Base-by-base conservation (phyloP, 1,140 invertebrate species). In the Drosophila setifemur region DNA sequence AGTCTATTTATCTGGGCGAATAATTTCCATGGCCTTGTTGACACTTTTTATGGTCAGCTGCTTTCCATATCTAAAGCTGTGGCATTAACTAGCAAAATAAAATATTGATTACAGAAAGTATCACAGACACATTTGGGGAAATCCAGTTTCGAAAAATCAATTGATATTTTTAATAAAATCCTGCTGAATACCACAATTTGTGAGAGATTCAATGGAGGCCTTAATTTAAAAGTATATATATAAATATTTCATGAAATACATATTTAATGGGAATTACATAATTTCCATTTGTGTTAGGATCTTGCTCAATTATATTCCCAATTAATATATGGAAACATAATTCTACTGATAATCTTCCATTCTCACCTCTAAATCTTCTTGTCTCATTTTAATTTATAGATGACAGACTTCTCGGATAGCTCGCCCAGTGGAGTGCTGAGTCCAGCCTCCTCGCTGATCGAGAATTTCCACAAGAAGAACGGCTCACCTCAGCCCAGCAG, bases 341-440 rank as follows among this genome's bases (percentile, higher is more conserved):
- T 63, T 28, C 28, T 2, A n/a, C 47, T 54, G 69, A 53, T 71
- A 72, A 49, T 40, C 42, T 48, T 4, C 3, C 12, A 23, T 40
- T 54, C 18, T 31, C 37, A 28, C 6, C 3, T 39, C 19, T 57
- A 18, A 44, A n/a, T 4, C 12, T n/a, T 47, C 8, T 4, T 2
- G 11, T 18, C 28, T 47, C 9, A 31, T 2, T 29, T 74, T 37
- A 2, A 5, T 4, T 6, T n/a, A 4, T 68, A 90, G 89, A 90
- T 90, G 89, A 89, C 89, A 79, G 89, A 90, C 79, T 90, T 90
- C 55, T 86, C 89, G 75, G 88, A 90, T 73, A 87, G 85, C 67
- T 78, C 88, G 61, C 86, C 74, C 49, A 88, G 61, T 60, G 74
- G 76, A 40, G 82, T 85, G 50, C 42, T 88, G 63, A 90, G 86